phyloP scores from a whole-genome alignment of 2,888 invertebrate genomes.

The Amblyjoppa fuscipennis region DNA sequence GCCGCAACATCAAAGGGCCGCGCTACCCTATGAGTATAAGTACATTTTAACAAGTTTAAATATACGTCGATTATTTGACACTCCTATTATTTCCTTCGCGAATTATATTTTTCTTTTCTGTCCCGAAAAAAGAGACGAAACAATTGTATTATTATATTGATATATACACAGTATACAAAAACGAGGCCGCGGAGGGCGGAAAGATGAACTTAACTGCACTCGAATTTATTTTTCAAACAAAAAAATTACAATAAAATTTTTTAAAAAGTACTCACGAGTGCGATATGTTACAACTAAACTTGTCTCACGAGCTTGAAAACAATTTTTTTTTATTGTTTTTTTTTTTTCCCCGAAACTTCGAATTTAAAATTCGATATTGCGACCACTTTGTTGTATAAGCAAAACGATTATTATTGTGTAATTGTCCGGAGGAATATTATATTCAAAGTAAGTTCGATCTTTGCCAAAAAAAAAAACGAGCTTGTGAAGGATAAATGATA shows the following conservation, averaged over 20 bases:
- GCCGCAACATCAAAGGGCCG: slow-evolving; percentile 84
- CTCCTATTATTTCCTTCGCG: slow-evolving; percentile 22
- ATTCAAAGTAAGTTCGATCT: slow-evolving; percentile 29
- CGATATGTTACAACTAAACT: slow-evolving; percentile 35
- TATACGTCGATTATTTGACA: slow-evolving; percentile 49
- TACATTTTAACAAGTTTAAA: slow-evolving; percentile 76
- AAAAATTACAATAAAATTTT: background rate
- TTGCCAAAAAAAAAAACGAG: slow-evolving; percentile 41
- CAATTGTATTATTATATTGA: slow-evolving; percentile 24
- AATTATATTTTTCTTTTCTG: slow-evolving; percentile 20
- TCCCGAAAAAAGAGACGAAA: background rate
- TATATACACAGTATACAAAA: slow-evolving; percentile 20
- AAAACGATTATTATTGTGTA: slow-evolving; percentile 33
- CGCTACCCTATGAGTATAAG: slow-evolving; percentile 85
- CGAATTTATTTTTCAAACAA: background rate
- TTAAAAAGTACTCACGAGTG: slow-evolving; percentile 4
- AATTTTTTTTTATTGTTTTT: slow-evolving; percentile 4
- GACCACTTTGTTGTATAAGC: slow-evolving; percentile 28
- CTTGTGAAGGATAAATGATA: slow-evolving; percentile 33
- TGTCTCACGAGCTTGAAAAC: slow-evolving; percentile 52
- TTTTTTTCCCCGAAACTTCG: background rate
- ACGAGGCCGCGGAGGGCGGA: background rate
- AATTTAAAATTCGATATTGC: slow-evolving; percentile 7
- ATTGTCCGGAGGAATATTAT: slow-evolving; percentile 25
- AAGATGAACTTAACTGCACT: background rate